Percentiles rank a stretch among this genome's conserved stretches.
Evolutionary conservation across 1,140 invertebrate species (phyloP).

Genomic region (Cyphomyrmex costatus): DNA sequence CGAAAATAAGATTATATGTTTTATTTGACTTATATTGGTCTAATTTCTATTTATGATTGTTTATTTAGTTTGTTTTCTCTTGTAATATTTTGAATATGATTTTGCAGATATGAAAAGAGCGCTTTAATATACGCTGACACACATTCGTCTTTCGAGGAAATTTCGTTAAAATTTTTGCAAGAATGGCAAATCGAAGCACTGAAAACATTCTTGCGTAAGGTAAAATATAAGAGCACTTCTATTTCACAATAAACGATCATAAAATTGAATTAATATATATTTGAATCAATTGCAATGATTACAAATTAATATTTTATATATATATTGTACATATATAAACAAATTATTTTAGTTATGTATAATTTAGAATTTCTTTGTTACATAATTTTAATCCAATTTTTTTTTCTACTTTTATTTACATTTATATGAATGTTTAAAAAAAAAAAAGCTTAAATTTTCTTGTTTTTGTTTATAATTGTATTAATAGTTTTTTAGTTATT

Average conservation of each 20-base stretch:
- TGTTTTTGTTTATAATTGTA: background rate
- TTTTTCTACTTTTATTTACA: background rate
- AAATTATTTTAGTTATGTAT: background rate
- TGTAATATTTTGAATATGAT: constrained; percentile 58
- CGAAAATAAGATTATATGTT: too few relatives aligned
- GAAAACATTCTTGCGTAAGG: constrained; percentile 94
- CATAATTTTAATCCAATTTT: background rate
- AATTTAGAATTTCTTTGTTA: background rate
- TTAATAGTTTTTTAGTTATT: constrained; percentile 10
- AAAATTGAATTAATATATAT: constrained; percentile 62
- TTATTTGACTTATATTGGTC: too few relatives aligned
- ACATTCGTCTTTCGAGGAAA: constrained; percentile 96
- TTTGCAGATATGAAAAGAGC: constrained; percentile 91
- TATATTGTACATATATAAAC: too few relatives aligned
- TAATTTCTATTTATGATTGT: background rate
- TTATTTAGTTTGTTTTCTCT: background rate
- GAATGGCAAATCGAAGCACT: constrained; percentile 94
- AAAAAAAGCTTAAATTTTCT: background rate
- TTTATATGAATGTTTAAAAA: background rate
- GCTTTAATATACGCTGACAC: constrained; percentile 96
- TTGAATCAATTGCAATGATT: background rate
- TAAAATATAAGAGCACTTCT: constrained; percentile 75
- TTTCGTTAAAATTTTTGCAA: constrained; percentile 97
- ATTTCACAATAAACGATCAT: constrained; percentile 73
- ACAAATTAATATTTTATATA: background rate